phyloP scores from a whole-genome alignment of 1,140 invertebrate species.

The Neelides sp. region DNA sequence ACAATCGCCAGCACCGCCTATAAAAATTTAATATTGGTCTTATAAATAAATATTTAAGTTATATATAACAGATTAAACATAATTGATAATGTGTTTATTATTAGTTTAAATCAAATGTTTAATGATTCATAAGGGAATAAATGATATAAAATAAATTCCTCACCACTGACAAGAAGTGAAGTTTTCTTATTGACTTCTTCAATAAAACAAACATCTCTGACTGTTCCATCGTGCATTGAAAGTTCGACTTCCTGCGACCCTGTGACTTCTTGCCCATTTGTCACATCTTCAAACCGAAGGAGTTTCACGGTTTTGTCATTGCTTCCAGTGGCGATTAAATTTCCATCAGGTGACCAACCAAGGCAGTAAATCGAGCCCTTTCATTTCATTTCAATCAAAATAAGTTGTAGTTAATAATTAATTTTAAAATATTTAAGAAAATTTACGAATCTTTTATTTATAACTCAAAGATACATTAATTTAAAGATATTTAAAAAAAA shows the following conservation, averaged over 20 bases:
- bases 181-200: slow-evolving; percentile 84
- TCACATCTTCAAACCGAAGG: slow-evolving; percentile 68
- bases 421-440: too few species aligned
- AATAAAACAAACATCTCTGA: slow-evolving; percentile 91
- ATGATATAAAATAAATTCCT: too few species aligned
- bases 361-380: slow-evolving; percentile 90
- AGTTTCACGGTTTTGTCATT: slow-evolving; percentile 98
- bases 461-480: background rate
- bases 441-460: background rate
- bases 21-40: too few species aligned
- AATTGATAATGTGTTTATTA: too few species aligned
- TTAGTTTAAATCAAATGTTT: too few species aligned
- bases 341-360: slow-evolving; percentile 87
- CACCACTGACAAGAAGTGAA: slow-evolving; percentile 84
- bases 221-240: slow-evolving; percentile 94
- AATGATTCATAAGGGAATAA: too few species aligned
- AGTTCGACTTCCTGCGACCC: slow-evolving; percentile 63
- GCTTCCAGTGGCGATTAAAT: slow-evolving; percentile 91
- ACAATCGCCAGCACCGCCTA: slow-evolving; percentile 96
- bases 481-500: background rate
- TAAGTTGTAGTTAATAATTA: background rate
- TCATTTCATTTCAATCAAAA: background rate
- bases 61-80: too few species aligned
- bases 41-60: too few species aligned
- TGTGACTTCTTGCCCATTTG: slow-evolving; percentile 10